Conservation (phyloP, 2,888 invertebrate species). For the Stenodera caucasica region DNA sequence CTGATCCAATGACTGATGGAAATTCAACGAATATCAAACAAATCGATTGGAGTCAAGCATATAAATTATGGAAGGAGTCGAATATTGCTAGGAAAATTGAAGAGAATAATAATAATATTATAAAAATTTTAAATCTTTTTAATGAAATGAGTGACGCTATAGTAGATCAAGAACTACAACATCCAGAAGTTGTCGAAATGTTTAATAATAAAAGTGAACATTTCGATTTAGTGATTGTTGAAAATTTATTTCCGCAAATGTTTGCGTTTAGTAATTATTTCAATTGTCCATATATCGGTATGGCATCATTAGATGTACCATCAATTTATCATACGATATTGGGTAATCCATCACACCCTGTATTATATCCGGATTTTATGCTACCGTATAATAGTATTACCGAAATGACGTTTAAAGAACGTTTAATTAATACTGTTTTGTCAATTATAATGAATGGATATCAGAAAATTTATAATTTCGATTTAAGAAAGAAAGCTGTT, state of each 20-base stretch:
- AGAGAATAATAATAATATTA: neutral
- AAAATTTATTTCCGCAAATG: conserved; percentile 37
- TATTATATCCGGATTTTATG: conserved; percentile 42
- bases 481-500: neutral
- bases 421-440: conserved; percentile 9
- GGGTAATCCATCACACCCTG: conserved; percentile 44
- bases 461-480: neutral
- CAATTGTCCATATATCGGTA: conserved; percentile 43
- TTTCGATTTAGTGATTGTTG: conserved; percentile 46
- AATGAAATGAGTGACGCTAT: conserved; percentile 17
- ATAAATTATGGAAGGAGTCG: conserved; percentile 16
- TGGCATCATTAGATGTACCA: conserved; percentile 40
- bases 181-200: conserved; percentile 37
- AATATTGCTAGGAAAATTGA: neutral
- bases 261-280: conserved; percentile 42
- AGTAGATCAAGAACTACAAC: conserved; percentile 32
- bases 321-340: conserved; percentile 34
- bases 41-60: conserved; percentile 30
- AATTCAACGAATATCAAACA: conserved; percentile 21
- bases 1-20: conserved; percentile 31
- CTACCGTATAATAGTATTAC: conserved; percentile 23
- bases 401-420: conserved; percentile 18
- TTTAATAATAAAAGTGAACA: conserved; percentile 46
- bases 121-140: conserved; percentile 8
- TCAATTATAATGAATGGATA: neutral